A percentile compares a stretch with the other conserved stretches of the same genome.
phyloP scores from a whole-genome alignment of 2,113 vertebrate genomes.

The Phylloscopus trochiloides region DNA sequence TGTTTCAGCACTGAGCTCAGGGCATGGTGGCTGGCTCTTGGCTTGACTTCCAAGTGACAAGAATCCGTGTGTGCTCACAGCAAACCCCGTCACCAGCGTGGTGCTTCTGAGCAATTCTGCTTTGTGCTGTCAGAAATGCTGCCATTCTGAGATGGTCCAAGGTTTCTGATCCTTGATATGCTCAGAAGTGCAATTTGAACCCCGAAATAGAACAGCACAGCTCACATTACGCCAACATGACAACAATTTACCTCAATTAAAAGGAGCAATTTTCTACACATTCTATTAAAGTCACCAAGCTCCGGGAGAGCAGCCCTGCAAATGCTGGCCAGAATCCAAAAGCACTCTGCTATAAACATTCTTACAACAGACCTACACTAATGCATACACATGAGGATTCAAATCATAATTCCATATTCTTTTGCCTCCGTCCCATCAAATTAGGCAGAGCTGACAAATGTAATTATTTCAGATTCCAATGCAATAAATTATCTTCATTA shows the following conservation, averaged over 20 bases:
- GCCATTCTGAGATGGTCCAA: not conserved
- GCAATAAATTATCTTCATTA: not conserved
- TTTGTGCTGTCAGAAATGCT: not conserved
- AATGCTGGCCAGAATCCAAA: conserved; percentile 60
- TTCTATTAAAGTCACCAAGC: conserved; percentile 51
- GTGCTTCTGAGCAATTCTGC: not conserved
- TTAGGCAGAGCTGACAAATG: not conserved
- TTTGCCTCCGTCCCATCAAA: not conserved
- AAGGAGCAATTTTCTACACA: conserved; percentile 48
- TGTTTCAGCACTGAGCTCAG: not conserved
- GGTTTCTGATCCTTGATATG: not conserved
- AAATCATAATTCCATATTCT: not conserved
- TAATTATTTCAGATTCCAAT: not conserved
- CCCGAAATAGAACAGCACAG: not conserved
- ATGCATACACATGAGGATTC: not conserved
- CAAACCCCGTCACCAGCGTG: not conserved
- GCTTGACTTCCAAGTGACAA: not conserved
- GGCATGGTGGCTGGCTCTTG: not conserved
- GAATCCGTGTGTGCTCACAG: rapidly evolving
- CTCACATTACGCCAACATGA: conserved; percentile 7
- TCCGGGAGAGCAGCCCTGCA: conserved; percentile 58
- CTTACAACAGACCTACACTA: not conserved
- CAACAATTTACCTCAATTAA: conserved; percentile 69
- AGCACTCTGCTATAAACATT: not conserved
- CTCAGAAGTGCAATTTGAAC: not conserved